phyloP scores from a whole-genome alignment of 1,140 invertebrate species.

The Aethina tumida region DNA sequence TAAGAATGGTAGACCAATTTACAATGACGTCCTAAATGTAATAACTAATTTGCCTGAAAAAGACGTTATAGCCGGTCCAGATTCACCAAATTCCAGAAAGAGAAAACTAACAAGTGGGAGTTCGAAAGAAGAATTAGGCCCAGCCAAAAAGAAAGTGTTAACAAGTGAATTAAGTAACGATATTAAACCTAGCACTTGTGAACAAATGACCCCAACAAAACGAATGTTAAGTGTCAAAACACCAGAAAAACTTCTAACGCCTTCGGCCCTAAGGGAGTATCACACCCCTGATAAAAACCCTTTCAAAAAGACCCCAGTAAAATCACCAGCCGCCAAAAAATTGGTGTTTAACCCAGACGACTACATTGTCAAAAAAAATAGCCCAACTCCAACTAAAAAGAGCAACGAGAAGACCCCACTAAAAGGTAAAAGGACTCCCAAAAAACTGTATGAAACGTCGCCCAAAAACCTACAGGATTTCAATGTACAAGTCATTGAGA shows the following conservation, averaged over 20 bases:
- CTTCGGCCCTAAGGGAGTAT: constrained; percentile 5
- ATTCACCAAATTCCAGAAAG: too few species aligned
- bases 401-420: constrained; percentile 7
- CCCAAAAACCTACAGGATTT: constrained; percentile 26
- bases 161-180: too few species aligned
- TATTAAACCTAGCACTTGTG: too few species aligned
- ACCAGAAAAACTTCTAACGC: constrained; percentile 11
- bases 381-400: constrained; percentile 5
- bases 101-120: too few species aligned
- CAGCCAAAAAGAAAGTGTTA: too few species aligned
- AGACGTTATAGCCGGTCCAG: too few species aligned
- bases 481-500: constrained; percentile 29
- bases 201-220: too few species aligned
- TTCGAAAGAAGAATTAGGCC: too few species aligned
- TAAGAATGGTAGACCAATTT: too few species aligned
- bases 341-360: not conserved
- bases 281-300: constrained; percentile 5
- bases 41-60: too few species aligned
- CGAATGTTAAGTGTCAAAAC: constrained; percentile 10
- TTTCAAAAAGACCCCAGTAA: not conserved
- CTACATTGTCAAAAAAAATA: not conserved
- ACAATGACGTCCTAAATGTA: too few species aligned
- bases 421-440: constrained; percentile 17
- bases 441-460: constrained; percentile 26
- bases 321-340: not conserved